Percentiles rank a stretch among this genome's conserved stretches.
Conservation (phyloP, 2,113 vertebrate species). For the Tiliqua scincoides region DNA sequence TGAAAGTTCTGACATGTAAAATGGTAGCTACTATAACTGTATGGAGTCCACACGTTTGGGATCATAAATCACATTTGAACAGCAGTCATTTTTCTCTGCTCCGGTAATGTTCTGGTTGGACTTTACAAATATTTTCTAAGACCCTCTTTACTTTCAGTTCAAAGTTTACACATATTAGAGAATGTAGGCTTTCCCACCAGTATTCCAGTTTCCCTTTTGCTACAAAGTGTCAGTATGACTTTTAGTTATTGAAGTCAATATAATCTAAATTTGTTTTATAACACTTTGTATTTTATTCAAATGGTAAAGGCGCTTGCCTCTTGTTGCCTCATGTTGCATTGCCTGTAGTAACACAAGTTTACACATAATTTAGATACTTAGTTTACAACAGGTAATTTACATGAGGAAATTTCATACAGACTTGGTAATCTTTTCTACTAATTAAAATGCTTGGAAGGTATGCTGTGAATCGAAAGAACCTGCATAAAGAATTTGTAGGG, state of each 20-base stretch:
- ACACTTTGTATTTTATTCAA: conserved; percentile 13
- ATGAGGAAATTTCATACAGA: conserved; percentile 31
- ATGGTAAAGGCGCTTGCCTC: conserved; percentile 20
- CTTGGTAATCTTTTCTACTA: conserved; percentile 57
- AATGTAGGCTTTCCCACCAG: conserved; percentile 28
- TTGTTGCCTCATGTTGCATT: conserved; percentile 66
- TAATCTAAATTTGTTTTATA: conserved; percentile 1
- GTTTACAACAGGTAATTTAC: conserved; percentile 39
- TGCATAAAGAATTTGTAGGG: conserved; percentile 58
- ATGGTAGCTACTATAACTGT: conserved; percentile 52
- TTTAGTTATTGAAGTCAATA: conserved; percentile 28
- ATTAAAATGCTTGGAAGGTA: conserved; percentile 65
- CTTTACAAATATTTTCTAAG: conserved; percentile 36
- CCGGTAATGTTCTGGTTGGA: conserved; percentile 52
- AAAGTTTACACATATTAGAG: neutral
- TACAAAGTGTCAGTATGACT: conserved; percentile 28
- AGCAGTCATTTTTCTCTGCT: conserved; percentile 35
- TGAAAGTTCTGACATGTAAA: conserved; percentile 4
- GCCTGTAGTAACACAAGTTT: conserved; percentile 58
- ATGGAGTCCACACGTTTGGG: conserved; percentile 25
- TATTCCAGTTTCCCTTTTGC: conserved; percentile 57
- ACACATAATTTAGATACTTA: conserved; percentile 22
- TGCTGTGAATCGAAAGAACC: conserved; percentile 40
- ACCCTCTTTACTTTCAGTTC: conserved; percentile 25
- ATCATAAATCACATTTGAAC: conserved; percentile 56